These are phyloP conservation scores for Melanophora roralis DNA, from an alignment of 2,888 invertebrate species.

Conservation along the genomic window DNA sequence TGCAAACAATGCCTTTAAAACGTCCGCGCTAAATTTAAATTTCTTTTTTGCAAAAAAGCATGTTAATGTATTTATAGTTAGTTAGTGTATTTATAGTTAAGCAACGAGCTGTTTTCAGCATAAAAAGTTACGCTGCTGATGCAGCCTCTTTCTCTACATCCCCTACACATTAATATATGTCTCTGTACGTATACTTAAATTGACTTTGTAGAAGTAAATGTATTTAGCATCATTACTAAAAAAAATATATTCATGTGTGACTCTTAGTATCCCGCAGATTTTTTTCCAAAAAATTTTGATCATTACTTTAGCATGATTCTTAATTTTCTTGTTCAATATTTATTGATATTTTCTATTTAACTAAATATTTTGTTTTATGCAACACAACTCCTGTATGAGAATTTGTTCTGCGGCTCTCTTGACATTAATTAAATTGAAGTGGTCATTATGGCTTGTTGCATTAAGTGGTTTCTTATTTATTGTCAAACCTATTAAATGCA, in stretches of 20 bases:
- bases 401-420: not conserved
- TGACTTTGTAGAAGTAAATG: not conserved
- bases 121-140: not conserved
- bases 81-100: no score
- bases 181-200: not conserved
- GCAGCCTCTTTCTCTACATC: not conserved
- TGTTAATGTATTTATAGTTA: no score
- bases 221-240: constrained; percentile 1
- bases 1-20: no score
- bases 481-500: constrained; percentile 27
- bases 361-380: constrained; percentile 9
- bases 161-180: not conserved
- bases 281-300: constrained; percentile 1
- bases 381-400: constrained; percentile 32
- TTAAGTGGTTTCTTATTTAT: constrained; percentile 70
- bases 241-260: not conserved
- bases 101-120: not conserved
- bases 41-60: no score
- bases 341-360: not conserved
- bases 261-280: constrained; percentile 41
- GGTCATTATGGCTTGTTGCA: constrained; percentile 56
- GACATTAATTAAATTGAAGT: constrained; percentile 53
- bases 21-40: no score
- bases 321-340: constrained; percentile 2
- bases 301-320: constrained; percentile 43